Evolutionary conservation across 2,888 invertebrate genomes (phyloP).

Genomic region (Eubasilissa splendida): DNA sequence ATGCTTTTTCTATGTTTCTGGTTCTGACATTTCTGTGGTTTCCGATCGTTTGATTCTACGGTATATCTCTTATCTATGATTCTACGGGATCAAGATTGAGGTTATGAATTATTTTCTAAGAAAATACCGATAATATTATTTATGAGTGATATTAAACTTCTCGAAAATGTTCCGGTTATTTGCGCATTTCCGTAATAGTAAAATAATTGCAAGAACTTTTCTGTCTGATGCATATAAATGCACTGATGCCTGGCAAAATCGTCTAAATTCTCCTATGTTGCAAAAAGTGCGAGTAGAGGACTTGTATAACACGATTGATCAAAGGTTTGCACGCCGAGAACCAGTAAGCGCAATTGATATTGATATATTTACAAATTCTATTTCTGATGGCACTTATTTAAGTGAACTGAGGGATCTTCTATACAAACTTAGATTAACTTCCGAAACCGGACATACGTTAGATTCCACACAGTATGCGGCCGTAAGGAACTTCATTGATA

Average conservation of each 20-base stretch:
- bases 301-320: slow-evolving; percentile 81
- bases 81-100: too few species aligned
- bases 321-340: slow-evolving; percentile 75
- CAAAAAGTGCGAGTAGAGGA: slow-evolving; percentile 77
- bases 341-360: slow-evolving; percentile 85
- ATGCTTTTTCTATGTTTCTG: too few species aligned
- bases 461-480: slow-evolving; percentile 90
- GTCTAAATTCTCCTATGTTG: slow-evolving; percentile 76
- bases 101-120: too few species aligned
- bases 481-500: slow-evolving; percentile 74
- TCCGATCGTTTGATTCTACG: too few species aligned
- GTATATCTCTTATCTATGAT: too few species aligned
- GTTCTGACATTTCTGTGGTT: too few species aligned
- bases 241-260: slow-evolving; percentile 78
- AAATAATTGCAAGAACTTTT: slow-evolving; percentile 68
- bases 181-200: slow-evolving; percentile 8
- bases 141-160: neutral
- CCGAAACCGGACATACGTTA: slow-evolving; percentile 79
- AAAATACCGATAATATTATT: neutral
- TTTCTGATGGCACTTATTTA: slow-evolving; percentile 71
- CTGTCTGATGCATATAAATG: slow-evolving; percentile 83
- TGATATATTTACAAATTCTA: slow-evolving; percentile 84
- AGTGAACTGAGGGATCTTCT: slow-evolving; percentile 84
- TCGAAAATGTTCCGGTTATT: slow-evolving; percentile 16
- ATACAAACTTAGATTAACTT: slow-evolving; percentile 80